A percentile compares a stretch with the other conserved stretches of the same genome.
Evolutionary conservation across 2,888 invertebrate species (phyloP).

Genomic region (Pseudeuparius sepicola): DNA sequence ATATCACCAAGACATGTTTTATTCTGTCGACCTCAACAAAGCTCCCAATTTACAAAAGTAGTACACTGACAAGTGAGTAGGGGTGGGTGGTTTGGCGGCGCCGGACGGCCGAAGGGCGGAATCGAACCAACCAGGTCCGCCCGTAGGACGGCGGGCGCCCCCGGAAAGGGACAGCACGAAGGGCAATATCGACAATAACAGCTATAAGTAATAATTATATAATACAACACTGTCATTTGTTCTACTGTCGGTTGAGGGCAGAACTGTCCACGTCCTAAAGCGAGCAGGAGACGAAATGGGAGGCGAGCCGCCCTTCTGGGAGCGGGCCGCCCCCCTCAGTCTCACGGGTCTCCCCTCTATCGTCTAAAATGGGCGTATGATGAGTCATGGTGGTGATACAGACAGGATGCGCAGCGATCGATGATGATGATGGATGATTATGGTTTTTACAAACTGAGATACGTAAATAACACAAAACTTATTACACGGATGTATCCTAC

Average conservation of each 20-base stretch:
- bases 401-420: slow-evolving; percentile 22
- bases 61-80: slow-evolving; percentile 34
- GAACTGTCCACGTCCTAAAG: slow-evolving; percentile 35
- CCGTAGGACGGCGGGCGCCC: slow-evolving; percentile 12
- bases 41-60: slow-evolving; percentile 49
- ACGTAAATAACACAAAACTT: slow-evolving; percentile 38
- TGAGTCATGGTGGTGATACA: slow-evolving; percentile 28
- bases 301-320: slow-evolving; percentile 31
- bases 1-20: slow-evolving; percentile 39
- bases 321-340: slow-evolving; percentile 39
- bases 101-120: slow-evolving; percentile 6
- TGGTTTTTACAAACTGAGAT: slow-evolving; percentile 40
- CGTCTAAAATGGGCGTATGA: too few species aligned
- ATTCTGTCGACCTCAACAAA: slow-evolving; percentile 39
- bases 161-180: slow-evolving; percentile 13
- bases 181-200: slow-evolving; percentile 15
- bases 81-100: slow-evolving; percentile 10
- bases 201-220: background rate
- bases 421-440: slow-evolving; percentile 31
- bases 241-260: slow-evolving; percentile 32
- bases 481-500: slow-evolving; percentile 40
- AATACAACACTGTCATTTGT: slow-evolving; percentile 1
- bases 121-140: too few species aligned
- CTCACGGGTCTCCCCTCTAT: slow-evolving; percentile 35
- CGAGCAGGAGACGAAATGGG: slow-evolving; percentile 34